Conservation (phyloP, 2,113 vertebrate genomes). For the Grallaria varia region DNA sequence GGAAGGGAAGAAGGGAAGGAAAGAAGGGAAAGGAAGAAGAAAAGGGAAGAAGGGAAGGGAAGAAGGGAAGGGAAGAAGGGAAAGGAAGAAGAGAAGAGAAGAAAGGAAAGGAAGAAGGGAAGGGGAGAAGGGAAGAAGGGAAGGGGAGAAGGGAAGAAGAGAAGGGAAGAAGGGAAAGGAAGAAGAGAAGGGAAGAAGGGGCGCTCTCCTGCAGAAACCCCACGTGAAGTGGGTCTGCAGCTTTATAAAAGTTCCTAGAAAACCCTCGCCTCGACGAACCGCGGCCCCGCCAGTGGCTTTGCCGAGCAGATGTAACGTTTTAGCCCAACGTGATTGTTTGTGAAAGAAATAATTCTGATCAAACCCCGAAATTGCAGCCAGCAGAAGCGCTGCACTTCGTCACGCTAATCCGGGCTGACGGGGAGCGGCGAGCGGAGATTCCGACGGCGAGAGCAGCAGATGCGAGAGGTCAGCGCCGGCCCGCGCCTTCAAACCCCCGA, state of each 20-base stretch:
- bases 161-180: no score
- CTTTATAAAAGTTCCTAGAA: slow-evolving; percentile 74
- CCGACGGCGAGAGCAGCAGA: slow-evolving; percentile 82
- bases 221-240: slow-evolving; percentile 48
- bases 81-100: no score
- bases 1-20: no score
- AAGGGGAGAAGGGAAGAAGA: no score
- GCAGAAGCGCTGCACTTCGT: slow-evolving; percentile 84
- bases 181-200: neutral
- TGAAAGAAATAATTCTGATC: slow-evolving; percentile 97
- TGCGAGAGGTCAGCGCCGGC: slow-evolving; percentile 82
- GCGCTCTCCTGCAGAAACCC: neutral
- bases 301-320: slow-evolving; percentile 93
- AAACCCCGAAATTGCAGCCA: slow-evolving; percentile 89
- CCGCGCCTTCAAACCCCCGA: slow-evolving; percentile 84
- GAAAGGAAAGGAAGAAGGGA: no score
- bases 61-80: no score
- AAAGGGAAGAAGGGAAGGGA: no score
- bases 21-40: no score
- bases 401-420: slow-evolving; percentile 89
- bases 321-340: slow-evolving; percentile 98
- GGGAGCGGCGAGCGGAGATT: slow-evolving; percentile 85
- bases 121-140: no score
- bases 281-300: slow-evolving; percentile 84
- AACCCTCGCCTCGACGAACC: slow-evolving; percentile 72